A percentile compares a stretch with the other conserved stretches of the same genome.
Evolutionary conservation across 2,797 vertebrate genomes (phyloP).

Genomic region (Cercopithecus diana): DNA sequence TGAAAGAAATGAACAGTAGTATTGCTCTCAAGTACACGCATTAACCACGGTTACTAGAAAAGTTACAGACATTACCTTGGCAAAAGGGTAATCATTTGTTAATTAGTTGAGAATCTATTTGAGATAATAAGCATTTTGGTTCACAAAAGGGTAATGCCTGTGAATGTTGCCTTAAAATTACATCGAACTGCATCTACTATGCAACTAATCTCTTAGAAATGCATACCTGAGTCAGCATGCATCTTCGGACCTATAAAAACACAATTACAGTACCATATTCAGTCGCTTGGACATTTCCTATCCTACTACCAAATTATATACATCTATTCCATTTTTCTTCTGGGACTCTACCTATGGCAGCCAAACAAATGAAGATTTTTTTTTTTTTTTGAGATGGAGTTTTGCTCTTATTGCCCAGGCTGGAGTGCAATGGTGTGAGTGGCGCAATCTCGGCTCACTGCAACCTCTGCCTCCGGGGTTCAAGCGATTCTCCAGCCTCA

Average conservation of each 20-base stretch:
- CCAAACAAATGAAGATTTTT: neutral
- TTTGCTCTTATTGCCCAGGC: neutral
- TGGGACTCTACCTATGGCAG: neutral
- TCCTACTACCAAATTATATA: neutral
- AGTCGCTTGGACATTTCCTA: neutral
- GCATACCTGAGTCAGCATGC: neutral
- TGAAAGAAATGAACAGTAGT: neutral
- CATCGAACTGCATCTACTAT: neutral
- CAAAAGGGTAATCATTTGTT: neutral
- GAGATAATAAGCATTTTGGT: neutral
- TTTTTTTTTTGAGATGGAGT: neutral
- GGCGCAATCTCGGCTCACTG: neutral
- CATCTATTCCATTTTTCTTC: slow-evolving; percentile 2
- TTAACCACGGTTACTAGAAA: neutral
- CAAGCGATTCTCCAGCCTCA: neutral
- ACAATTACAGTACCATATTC: neutral
- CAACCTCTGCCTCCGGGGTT: neutral
- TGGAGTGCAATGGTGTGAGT: neutral
- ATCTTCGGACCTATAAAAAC: neutral
- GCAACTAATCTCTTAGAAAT: neutral
- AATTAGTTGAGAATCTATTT: neutral
- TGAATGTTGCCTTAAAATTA: neutral
- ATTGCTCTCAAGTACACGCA: neutral
- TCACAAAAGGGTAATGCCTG: neutral
- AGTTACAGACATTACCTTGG: neutral